Conservation (phyloP, 2,888 invertebrate genomes). For the Pristionchus mayeri region DNA sequence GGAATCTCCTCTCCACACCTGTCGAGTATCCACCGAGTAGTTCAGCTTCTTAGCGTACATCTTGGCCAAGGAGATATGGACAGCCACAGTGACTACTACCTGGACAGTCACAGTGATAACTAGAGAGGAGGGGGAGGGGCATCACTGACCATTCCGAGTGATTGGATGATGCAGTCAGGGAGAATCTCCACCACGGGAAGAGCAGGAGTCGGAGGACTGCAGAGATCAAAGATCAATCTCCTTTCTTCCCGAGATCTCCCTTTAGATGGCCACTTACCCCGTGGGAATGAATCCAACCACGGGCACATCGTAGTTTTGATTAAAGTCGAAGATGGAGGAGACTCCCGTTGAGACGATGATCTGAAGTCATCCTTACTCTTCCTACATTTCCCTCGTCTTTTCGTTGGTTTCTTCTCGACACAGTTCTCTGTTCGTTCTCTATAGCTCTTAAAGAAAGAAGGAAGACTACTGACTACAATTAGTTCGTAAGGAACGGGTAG, state of each 20-base stretch:
- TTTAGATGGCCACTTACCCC: slow-evolving; percentile 69
- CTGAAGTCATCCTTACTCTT: slow-evolving; percentile 61
- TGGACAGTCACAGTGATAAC: background rate
- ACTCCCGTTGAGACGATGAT: slow-evolving; percentile 77
- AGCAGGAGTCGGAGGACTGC: slow-evolving; percentile 69
- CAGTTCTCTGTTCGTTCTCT: background rate
- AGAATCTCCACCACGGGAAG: slow-evolving; percentile 67
- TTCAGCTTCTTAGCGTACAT: slow-evolving; percentile 78
- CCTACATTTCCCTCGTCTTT: background rate
- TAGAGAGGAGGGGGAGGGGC: too few relatives aligned
- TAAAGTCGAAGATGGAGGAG: slow-evolving; percentile 74
- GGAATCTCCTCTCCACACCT: slow-evolving; percentile 73
- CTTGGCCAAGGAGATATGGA: slow-evolving; percentile 79
- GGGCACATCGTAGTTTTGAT: slow-evolving; percentile 73
- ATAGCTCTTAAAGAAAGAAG: background rate
- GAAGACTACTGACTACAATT: slow-evolving; percentile 51
- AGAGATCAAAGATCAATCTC: slow-evolving; percentile 35
- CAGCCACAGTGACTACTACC: slow-evolving; percentile 78
- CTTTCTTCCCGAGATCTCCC: background rate
- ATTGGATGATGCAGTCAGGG: slow-evolving; percentile 79
- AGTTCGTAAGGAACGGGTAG: slow-evolving; percentile 58
- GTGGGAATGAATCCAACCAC: slow-evolving; percentile 77
- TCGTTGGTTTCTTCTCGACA: background rate
- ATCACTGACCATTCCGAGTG: slow-evolving; percentile 76
- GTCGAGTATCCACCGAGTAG: slow-evolving; percentile 78